Conservation (phyloP, 2,888 invertebrate species). For the Dusona sp. region DNA sequence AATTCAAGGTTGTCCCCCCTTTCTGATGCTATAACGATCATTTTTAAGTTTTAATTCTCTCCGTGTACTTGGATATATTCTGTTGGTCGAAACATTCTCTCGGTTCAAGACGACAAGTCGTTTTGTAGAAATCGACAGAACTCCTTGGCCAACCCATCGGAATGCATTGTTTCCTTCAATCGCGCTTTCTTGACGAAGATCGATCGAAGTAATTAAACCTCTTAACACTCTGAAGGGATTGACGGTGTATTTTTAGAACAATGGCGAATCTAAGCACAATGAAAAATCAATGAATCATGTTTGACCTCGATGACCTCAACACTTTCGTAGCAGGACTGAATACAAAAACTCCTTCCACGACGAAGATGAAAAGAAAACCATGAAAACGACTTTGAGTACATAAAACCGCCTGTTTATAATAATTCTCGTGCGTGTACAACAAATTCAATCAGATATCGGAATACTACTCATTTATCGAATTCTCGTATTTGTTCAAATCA, state of each 20-base stretch:
- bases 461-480: neutral
- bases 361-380: neutral
- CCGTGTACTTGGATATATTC: neutral
- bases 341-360: neutral
- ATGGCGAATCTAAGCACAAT: neutral
- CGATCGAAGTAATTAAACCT: neutral
- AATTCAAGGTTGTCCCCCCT: too few relatives aligned
- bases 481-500: neutral
- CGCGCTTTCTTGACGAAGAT: too few relatives aligned
- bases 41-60: too few relatives aligned
- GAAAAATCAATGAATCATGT: neutral
- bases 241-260: neutral
- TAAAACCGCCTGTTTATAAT: neutral
- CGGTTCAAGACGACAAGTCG: neutral
- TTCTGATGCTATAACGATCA: too few relatives aligned
- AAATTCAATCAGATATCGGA: neutral
- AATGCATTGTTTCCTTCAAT: too few relatives aligned
- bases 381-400: neutral
- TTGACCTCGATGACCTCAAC: neutral
- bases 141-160: too few relatives aligned
- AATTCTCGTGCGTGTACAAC: neutral
- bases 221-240: neutral
- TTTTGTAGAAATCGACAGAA: neutral
- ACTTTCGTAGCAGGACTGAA: neutral
- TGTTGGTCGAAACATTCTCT: neutral